Percentiles rank a stretch among this genome's conserved stretches.
phyloP scores from a whole-genome alignment of 1,140 invertebrate genomes.

The Hetaerina americana region DNA sequence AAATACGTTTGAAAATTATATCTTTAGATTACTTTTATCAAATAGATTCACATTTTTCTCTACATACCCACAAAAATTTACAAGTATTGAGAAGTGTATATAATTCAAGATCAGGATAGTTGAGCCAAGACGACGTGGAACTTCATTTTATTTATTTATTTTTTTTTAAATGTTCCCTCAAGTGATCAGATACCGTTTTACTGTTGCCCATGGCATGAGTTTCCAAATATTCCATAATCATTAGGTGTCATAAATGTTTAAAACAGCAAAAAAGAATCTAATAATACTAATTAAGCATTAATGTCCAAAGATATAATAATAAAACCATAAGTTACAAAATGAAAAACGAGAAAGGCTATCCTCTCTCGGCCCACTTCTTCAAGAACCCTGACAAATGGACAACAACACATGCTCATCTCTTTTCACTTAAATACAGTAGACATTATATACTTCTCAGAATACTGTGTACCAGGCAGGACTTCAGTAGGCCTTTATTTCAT shows the following conservation, averaged over 20 bases:
- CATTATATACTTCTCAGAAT: not conserved
- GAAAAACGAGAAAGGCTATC: not conserved
- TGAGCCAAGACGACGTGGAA: not conserved
- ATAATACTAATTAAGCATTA: not conserved
- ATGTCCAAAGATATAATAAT: not conserved
- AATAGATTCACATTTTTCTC: not conserved
- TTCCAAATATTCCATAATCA: not conserved
- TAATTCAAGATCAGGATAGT: not conserved
- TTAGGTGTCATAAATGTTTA: too few relatives aligned
- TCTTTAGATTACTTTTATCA: not conserved
- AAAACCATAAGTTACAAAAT: not conserved
- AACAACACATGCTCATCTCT: not conserved
- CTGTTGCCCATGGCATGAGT: not conserved
- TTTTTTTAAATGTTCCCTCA: too few relatives aligned
- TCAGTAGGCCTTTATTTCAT: not conserved
- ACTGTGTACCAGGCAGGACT: not conserved
- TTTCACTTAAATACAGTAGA: not conserved
- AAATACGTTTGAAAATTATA: not conserved
- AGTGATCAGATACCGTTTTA: not conserved
- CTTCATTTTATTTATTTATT: too few relatives aligned
- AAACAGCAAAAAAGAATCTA: not conserved
- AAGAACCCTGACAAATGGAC: not conserved
- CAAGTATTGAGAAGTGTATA: not conserved
- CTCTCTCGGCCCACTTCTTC: not conserved
- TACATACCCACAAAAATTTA: not conserved